Evolutionary conservation across 2,888 invertebrate species (phyloP).

Genomic region (Lottia gigantea): DNA sequence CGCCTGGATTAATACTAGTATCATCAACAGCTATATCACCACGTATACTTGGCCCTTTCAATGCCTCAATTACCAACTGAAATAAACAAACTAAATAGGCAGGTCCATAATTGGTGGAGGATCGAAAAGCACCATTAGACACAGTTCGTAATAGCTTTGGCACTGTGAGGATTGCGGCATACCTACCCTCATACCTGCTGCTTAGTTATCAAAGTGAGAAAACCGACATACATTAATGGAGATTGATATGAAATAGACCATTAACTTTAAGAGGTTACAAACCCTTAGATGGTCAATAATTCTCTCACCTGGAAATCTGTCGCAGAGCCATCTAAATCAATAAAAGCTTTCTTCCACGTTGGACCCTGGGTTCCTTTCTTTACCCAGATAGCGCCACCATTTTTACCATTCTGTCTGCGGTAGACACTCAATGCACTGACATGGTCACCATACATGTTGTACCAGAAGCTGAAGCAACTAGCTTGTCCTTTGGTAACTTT

Average conservation of each 20-base stretch:
- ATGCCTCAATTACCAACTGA: constrained; percentile 49
- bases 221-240: neutral
- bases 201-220: too few species aligned
- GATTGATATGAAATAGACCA: neutral
- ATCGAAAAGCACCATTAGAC: too few species aligned
- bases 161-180: too few species aligned
- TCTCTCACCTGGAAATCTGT: neutral
- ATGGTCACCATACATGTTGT: constrained; percentile 56
- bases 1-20: constrained; percentile 35
- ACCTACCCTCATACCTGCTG: too few species aligned
- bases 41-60: constrained; percentile 34
- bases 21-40: constrained; percentile 55
- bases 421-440: constrained; percentile 44
- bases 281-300: neutral
- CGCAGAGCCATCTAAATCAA: constrained; percentile 21
- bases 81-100: neutral
- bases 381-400: constrained; percentile 43
- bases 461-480: constrained; percentile 56
- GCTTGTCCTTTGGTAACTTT: constrained; percentile 26
- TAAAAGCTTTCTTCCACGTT: constrained; percentile 39
- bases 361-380: constrained; percentile 43
- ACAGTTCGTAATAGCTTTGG: too few species aligned
- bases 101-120: too few species aligned
- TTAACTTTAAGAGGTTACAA: too few species aligned
- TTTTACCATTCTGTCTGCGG: constrained; percentile 25